These are phyloP conservation scores for Poeciliopsis retropinna DNA, from an alignment of 2,113 vertebrate genomes.

Conservation along the genomic window DNA sequence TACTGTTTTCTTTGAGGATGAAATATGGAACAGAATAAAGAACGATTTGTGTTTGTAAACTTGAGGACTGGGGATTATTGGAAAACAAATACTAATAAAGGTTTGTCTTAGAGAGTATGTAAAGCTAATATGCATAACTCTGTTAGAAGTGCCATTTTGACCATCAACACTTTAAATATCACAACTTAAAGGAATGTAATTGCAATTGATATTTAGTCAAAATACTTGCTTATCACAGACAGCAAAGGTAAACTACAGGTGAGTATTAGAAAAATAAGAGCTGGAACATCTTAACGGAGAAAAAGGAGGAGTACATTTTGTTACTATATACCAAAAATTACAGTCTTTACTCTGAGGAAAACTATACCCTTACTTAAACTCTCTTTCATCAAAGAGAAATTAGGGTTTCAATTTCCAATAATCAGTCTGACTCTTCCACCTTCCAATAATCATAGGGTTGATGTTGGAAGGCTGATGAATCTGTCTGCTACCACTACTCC, in stretches of 20 bases:
- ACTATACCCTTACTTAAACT: neutral
- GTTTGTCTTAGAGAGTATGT: neutral
- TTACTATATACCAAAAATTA: neutral
- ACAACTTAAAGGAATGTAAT: neutral
- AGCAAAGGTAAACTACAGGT: neutral
- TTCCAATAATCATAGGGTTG: neutral
- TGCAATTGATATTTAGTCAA: neutral
- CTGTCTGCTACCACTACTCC: constrained; percentile 30
- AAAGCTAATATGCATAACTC: neutral
- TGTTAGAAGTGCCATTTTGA: neutral
- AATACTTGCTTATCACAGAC: neutral
- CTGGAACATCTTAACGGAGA: neutral
- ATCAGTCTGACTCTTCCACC: neutral
- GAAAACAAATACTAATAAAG: neutral
- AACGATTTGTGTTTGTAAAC: neutral
- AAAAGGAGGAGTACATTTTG: neutral
- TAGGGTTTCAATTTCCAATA: neutral
- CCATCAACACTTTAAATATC: neutral
- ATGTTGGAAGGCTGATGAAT: too few species aligned
- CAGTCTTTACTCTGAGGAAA: neutral
- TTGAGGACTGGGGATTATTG: neutral
- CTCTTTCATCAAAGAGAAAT: neutral
- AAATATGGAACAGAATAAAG: neutral
- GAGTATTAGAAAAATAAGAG: neutral
- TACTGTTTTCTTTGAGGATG: neutral